These are phyloP conservation scores for Augiades crinisus DNA, from an alignment of 2,888 invertebrate genomes.

Conservation along the genomic window DNA sequence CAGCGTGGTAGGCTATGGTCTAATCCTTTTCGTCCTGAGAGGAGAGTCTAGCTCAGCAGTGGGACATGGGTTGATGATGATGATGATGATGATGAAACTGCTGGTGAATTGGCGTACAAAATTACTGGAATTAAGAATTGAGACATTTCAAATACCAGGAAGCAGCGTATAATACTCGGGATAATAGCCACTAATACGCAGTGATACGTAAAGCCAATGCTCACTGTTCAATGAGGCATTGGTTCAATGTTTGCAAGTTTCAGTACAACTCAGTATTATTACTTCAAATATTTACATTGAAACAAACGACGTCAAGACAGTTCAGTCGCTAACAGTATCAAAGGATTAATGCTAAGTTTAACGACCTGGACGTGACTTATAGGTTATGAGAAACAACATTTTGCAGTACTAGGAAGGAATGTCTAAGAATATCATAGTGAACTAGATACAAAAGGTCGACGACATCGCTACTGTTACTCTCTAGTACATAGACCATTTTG, in stretches of 20 bases:
- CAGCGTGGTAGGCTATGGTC: too few relatives aligned
- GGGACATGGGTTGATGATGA: background rate
- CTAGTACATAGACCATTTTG: constrained; percentile 7
- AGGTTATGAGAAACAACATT: constrained; percentile 34
- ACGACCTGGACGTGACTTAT: constrained; percentile 41
- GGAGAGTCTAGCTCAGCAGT: too few relatives aligned
- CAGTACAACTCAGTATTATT: constrained; percentile 2
- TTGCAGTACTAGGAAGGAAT: constrained; percentile 46
- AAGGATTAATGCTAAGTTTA: constrained; percentile 42
- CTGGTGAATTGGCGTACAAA: too few relatives aligned
- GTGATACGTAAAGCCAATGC: too few relatives aligned
- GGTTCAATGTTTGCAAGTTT: background rate
- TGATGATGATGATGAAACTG: too few relatives aligned
- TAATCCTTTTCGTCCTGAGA: too few relatives aligned
- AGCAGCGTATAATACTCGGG: too few relatives aligned
- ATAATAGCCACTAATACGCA: too few relatives aligned
- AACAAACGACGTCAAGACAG: constrained; percentile 2
- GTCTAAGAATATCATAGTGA: constrained; percentile 47
- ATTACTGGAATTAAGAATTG: too few relatives aligned
- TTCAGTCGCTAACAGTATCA: constrained; percentile 20
- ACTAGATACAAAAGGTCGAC: constrained; percentile 45
- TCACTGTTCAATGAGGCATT: background rate
- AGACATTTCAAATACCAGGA: too few relatives aligned
- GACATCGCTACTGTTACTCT: constrained; percentile 33
- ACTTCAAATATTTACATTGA: constrained; percentile 13